Percentiles rank a stretch among this genome's conserved stretches.
These are phyloP conservation scores for Muschampia plurimacula DNA, from an alignment of 2,888 invertebrate species.

Conservation along the genomic window DNA sequence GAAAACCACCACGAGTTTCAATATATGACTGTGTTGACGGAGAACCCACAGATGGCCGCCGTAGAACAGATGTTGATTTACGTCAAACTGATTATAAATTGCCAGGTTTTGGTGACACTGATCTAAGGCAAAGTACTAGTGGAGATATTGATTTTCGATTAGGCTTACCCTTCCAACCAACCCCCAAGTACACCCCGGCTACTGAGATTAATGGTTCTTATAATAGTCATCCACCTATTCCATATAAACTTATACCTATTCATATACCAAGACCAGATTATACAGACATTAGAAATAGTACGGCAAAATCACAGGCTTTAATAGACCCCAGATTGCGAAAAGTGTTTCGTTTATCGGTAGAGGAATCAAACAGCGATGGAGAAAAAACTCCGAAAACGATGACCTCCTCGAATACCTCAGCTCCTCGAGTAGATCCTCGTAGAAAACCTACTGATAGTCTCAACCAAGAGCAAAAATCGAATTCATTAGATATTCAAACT, in stretches of 20 bases:
- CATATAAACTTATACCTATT: slow-evolving; percentile 87
- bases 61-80: slow-evolving; percentile 82
- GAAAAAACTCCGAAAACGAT: slow-evolving; percentile 71
- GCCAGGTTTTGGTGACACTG: slow-evolving; percentile 87
- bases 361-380: slow-evolving; percentile 87
- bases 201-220: slow-evolving; percentile 95
- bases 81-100: slow-evolving; percentile 82
- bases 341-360: slow-evolving; percentile 89
- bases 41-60: slow-evolving; percentile 78
- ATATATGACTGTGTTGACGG: slow-evolving; percentile 87
- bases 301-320: slow-evolving; percentile 89
- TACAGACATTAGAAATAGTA: slow-evolving; percentile 89
- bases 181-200: slow-evolving; percentile 93
- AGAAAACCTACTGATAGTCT: slow-evolving; percentile 69
- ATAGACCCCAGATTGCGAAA: slow-evolving; percentile 91
- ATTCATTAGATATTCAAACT: slow-evolving; percentile 85
- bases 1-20: slow-evolving; percentile 76
- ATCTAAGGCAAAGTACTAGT: slow-evolving; percentile 84
- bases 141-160: slow-evolving; percentile 92
- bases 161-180: slow-evolving; percentile 91
- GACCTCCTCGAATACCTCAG: slow-evolving; percentile 52
- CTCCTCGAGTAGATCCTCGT: slow-evolving; percentile 77
- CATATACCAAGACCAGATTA: slow-evolving; percentile 91
- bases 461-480: slow-evolving; percentile 65
- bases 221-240: slow-evolving; percentile 90